These are phyloP conservation scores for Eretmochelys imbricata DNA, from an alignment of 2,113 vertebrate genomes.

Conservation along the genomic window DNA sequence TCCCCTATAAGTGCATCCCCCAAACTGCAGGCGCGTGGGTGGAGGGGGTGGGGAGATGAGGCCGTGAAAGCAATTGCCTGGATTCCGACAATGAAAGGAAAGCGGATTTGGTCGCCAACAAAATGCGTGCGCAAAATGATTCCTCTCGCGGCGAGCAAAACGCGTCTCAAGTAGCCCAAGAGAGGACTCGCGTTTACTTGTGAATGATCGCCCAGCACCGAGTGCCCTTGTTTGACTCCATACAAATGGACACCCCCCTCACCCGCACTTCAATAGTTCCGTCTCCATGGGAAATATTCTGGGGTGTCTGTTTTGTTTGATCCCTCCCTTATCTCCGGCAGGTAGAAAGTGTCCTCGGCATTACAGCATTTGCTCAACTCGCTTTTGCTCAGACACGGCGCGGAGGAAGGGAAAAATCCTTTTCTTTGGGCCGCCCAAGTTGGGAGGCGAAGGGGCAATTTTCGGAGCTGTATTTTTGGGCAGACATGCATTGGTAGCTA, in stretches of 20 bases:
- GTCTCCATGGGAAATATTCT: background rate
- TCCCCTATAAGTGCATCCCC: background rate
- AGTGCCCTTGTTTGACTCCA: background rate
- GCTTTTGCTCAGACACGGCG: too few relatives aligned
- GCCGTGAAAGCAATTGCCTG: background rate
- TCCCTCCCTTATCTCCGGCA: too few relatives aligned
- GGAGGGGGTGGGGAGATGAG: background rate
- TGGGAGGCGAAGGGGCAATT: background rate
- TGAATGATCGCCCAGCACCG: background rate
- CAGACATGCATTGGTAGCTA: background rate
- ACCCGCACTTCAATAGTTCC: background rate
- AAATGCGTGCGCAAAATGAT: background rate
- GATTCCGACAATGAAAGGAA: background rate
- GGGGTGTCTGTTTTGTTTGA: background rate
- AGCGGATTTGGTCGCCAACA: background rate
- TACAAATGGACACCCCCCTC: background rate
- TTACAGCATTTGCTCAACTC: too few relatives aligned
- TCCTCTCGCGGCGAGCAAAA: background rate
- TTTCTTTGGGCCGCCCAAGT: too few relatives aligned
- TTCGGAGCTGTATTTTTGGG: background rate
- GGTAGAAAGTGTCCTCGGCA: too few relatives aligned
- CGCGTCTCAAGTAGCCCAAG: background rate
- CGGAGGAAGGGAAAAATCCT: background rate
- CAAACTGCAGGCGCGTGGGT: background rate
- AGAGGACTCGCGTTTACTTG: slow-evolving; percentile 22